Evolutionary conservation across 2,888 invertebrate genomes (phyloP).

Genomic region (Epirrhoe tristata): DNA sequence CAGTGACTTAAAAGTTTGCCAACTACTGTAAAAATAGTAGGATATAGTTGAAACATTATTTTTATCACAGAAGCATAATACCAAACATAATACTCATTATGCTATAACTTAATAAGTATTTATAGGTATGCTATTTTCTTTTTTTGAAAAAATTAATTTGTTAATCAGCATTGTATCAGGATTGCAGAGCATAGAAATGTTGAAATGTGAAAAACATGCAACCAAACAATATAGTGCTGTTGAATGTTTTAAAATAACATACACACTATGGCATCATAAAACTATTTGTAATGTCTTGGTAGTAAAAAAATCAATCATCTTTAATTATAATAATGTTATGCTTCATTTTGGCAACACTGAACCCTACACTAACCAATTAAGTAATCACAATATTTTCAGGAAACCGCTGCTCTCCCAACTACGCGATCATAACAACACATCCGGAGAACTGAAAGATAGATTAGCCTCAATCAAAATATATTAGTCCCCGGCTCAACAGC

Average conservation of each 20-base stretch:
- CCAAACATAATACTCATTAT: not conserved
- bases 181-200: not conserved
- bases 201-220: not conserved
- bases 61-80: not conserved
- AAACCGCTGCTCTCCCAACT: not conserved
- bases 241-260: not conserved
- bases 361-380: not conserved
- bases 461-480: conserved; percentile 14
- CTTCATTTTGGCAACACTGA: not conserved
- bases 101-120: too few relatives aligned
- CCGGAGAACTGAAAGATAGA: not conserved
- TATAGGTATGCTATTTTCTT: not conserved
- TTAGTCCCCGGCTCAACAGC: conserved; percentile 5
- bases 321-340: too few relatives aligned
- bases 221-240: too few relatives aligned
- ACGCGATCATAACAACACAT: not conserved
- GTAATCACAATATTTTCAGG: not conserved
- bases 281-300: not conserved
- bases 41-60: not conserved
- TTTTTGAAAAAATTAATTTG: not conserved
- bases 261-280: not conserved
- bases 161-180: not conserved
- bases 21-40: not conserved
- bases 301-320: too few relatives aligned
- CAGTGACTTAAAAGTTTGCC: not conserved